Evolutionary conservation across 2,113 vertebrate genomes (phyloP), one percentile per base, ranked within the genome.

Genomic region (Asarcornis scutulata): DNA sequence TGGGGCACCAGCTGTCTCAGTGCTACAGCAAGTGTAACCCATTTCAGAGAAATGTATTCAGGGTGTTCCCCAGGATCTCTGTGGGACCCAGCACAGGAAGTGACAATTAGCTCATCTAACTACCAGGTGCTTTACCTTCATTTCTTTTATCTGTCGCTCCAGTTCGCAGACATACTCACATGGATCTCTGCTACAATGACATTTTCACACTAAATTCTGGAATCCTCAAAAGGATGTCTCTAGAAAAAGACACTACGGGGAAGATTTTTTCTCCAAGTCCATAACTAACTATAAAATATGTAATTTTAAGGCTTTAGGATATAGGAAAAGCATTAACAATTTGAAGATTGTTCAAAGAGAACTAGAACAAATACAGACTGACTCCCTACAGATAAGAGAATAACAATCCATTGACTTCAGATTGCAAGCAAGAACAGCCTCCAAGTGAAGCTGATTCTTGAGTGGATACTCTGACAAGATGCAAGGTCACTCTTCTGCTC

Each of bases 331-430:
- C 7, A 80, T 63, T 71, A 92, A 89, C 9, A 62, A 67, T 25
- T 31, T 89, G 46, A 26, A 88, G 17, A 66, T 17, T 71, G 53
- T 62, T 77, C 44, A 66, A 16, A 58, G 42, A 66, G 31, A 31
- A 80, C 8, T 26, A 58, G 26, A 23, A 69, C 25, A 55, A 79
- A 79, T 36, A 52, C 11, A 56, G 22, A 34, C 44, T 55, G 79
- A 14, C 63, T 85, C 79, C 17, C 18, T 55, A 36, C 3, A 76
- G 32, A 48, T 60, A 72, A 79, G 42, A 60, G 10, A 75, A 7
- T 13, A 93, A 76, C 0, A 0, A 72, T 0, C 66, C 38, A 75
- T n/a, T 74, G 62, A 91, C 80, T 44, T 76, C 1, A 8, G n/a
- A 83, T 15, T 12, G 22, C 12, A 71, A 71, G n/a, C 9, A 83